A percentile compares a stretch with the other conserved stretches of the same genome.
Conservation (phyloP, 2,113 vertebrate genomes). For the Nycticorax nycticorax region DNA sequence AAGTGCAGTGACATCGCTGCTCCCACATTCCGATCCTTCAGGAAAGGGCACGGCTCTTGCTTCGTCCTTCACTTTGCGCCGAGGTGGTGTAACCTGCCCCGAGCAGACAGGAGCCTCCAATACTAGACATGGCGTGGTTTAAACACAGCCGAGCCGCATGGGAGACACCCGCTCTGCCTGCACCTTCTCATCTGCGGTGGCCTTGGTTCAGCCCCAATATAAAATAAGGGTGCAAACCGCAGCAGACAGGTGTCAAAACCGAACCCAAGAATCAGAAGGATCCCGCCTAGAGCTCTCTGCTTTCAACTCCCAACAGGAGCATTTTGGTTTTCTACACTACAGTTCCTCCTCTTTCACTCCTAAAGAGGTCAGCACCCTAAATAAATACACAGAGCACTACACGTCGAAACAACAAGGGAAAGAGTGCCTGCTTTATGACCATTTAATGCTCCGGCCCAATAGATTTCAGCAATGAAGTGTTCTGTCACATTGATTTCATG, state of each 20-base stretch:
- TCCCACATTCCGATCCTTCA: no score
- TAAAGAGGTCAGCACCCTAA: neutral
- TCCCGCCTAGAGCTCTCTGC: accelerated
- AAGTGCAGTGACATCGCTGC: accelerated
- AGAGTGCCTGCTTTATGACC: neutral
- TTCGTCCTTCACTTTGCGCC: accelerated
- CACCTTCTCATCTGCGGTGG: neutral
- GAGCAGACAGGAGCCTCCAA: no score
- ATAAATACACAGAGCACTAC: neutral
- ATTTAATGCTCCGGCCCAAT: neutral
- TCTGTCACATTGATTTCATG: neutral
- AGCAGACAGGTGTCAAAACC: neutral
- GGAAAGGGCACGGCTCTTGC: neutral
- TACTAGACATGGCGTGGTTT: accelerated
- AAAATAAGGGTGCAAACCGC: neutral
- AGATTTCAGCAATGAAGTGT: neutral
- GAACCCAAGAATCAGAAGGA: neutral
- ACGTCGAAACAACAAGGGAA: neutral
- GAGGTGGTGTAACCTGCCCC: neutral
- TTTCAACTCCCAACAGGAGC: neutral
- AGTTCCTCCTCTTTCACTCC: neutral
- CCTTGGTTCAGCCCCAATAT: neutral
- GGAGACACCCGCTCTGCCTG: neutral
- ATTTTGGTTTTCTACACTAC: neutral
- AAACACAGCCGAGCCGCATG: neutral